Evolutionary conservation across 2,888 invertebrate genomes (phyloP), one percentile per base, ranked within the genome.

Genomic region (Marasmarcha lunaedactyla): DNA sequence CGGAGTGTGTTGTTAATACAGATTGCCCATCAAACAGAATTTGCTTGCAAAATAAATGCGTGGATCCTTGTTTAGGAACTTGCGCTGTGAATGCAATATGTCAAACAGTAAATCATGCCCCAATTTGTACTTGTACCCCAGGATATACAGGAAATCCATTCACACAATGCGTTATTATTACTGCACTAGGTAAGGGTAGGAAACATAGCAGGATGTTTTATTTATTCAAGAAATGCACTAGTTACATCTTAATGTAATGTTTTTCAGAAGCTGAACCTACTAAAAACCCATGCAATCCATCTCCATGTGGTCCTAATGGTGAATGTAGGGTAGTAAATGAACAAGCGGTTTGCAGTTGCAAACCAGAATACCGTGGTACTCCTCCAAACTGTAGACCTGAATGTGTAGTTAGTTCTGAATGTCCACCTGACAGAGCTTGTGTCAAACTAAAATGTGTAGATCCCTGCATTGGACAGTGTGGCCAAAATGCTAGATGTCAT

Each of bases 251-350:
- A n/a, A n/a, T n/a, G n/a, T n/a, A n/a, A n/a, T 39, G 46, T 36
- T 44, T 65, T 71, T 51, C 60, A 83, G 84, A 65, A 45, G 49
- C 59, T 40, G 67, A 68, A 47, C 45, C 47, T 42, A 63, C 59
- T 48, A 46, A 54, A 41, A 59, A 89, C 55, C 92, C 92, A 1
- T 94, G 94, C 57, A 70, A 84, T 46, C 92, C 93, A 38, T 89
- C 90, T 1, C 93, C 93, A 0, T 95, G 94, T 60, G 94, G 94
- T 27, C 89, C 92, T 4, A 93, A 93, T 58, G 92, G 93, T 47
- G 85, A 89, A 52, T 94, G 94, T 57, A 88, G 88, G 51, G 90
- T 89, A 63, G 63, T 87, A 15, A 91, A 91, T 51, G 86, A 85
- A 15, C 89, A 90, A 73, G 88, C 88, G 0, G 86, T 90, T 13